Base-by-base conservation (phyloP, 92 coral and sea anemone genomes). In the Ricordea florida region DNA sequence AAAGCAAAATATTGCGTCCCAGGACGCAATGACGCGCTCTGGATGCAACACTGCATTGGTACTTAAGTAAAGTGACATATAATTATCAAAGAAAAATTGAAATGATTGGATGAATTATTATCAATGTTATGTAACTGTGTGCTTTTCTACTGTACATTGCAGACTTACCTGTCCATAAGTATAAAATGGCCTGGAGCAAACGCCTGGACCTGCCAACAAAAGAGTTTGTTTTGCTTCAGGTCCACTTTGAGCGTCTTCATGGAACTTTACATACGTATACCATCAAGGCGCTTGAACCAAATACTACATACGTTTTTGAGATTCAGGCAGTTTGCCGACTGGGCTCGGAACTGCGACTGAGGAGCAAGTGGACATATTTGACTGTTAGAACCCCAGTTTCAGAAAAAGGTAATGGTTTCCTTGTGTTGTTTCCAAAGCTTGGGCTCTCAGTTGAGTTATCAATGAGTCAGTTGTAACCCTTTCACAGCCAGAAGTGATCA, bases 141-240 rank as follows among this genome's bases (percentile, higher is more conserved):
- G n/a, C n/a, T 37, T 37, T 37, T 7, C n/a, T n/a, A 37, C 3
- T 26, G 27, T 37, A 13, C 37, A 7, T 71, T 37, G 8, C 64
- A 90, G 96, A 74, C 23, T 48, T 85, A 10, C 96, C 91, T 0
- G 55, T 90, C 1, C 86, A 78, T 33, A 37, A 72, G 11, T 90
- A 90, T 36, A 65, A 78, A 10, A 14, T 90, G 14, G 77, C 36
- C 18, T 90, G 96, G 96, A 90, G 82, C 30, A 24, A 37, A 24
- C 64, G 84, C 38, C 59, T 63, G 0, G 55, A 36, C 22, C 0
- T 21, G 25, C 38, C 22, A 6, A 16, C 10, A 8, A 66, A 78
- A 14, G 34, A 85, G 17, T 46, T 34, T 6, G 31, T 29, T 21
- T 33, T 49, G 1, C 51, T 62, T 1, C 13, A 36, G 40, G 81